A percentile compares a stretch with the other conserved stretches of the same genome.
phyloP scores from a whole-genome alignment of 2,888 invertebrate species.

The Empis stercorea region DNA sequence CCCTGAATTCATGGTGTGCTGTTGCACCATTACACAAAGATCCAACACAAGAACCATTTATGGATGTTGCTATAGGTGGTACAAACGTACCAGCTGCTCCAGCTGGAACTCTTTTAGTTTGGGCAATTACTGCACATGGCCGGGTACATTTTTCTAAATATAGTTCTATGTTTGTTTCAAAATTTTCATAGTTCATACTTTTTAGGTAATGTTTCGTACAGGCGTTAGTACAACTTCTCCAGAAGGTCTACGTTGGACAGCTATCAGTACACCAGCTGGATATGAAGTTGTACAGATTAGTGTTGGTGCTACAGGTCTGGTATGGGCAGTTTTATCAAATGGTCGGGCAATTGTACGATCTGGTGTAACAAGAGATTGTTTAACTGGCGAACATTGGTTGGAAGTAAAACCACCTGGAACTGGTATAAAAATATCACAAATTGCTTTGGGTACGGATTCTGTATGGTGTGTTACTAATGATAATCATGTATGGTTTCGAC shows the following conservation, averaged over 20 bases:
- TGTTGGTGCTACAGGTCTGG: conserved; percentile 72
- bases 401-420: conserved; percentile 64
- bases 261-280: conserved; percentile 60
- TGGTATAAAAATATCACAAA: conserved; percentile 55
- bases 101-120: conserved; percentile 66
- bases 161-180: too few species aligned
- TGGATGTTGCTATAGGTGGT: conserved; percentile 80
- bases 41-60: conserved; percentile 83
- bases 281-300: conserved; percentile 75
- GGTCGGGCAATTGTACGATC: conserved; percentile 71
- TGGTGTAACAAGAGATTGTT: conserved; percentile 62
- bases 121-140: conserved; percentile 88
- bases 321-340: conserved; percentile 77
- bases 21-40: conserved; percentile 81
- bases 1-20: conserved; percentile 86
- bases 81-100: conserved; percentile 65
- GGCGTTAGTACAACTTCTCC: conserved; percentile 71
- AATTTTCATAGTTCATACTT: too few species aligned
- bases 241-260: conserved; percentile 77
- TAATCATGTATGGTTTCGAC: conserved; percentile 77
- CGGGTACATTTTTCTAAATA: too few species aligned
- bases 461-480: conserved; percentile 69
- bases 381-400: conserved; percentile 58
- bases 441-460: conserved; percentile 70
- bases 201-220: conserved; percentile 70